A percentile compares a stretch with the other conserved stretches of the same genome.
These are phyloP conservation scores for Stenichneumon culpator DNA, from an alignment of 2,888 invertebrate species.

Conservation along the genomic window DNA sequence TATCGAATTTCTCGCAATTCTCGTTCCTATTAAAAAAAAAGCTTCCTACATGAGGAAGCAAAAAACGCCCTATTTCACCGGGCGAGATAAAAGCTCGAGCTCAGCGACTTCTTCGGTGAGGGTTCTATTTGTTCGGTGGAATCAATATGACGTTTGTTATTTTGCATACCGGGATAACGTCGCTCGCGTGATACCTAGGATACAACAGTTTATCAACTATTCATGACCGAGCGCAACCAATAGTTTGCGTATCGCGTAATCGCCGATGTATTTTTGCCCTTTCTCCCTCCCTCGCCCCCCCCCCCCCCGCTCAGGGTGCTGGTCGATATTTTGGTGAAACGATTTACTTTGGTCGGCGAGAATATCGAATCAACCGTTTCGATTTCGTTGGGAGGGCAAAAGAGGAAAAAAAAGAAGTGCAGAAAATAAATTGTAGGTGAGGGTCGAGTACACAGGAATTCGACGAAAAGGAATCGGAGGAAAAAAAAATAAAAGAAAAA, in stretches of 20 bases:
- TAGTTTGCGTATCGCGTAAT: constrained; percentile 51
- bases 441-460: not conserved
- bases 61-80: not conserved
- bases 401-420: too few species aligned
- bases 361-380: not conserved
- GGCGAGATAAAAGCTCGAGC: constrained; percentile 1
- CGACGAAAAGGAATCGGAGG: not conserved
- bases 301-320: too few species aligned
- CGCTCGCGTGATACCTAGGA: constrained; percentile 41
- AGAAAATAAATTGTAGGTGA: not conserved
- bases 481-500: not conserved
- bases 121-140: constrained; percentile 58
- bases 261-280: constrained; percentile 25
- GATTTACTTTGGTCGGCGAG: not conserved
- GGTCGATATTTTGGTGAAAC: constrained; percentile 31
- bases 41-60: too few species aligned
- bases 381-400: not conserved
- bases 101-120: not conserved
- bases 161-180: constrained; percentile 47
- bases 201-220: constrained; percentile 66
- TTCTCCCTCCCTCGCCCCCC: not conserved
- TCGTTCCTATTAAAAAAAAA: too few species aligned
- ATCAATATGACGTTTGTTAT: constrained; percentile 63
- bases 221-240: constrained; percentile 51
- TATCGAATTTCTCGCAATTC: too few species aligned